Evolutionary conservation across 2,888 invertebrate species (phyloP), one percentile per base, ranked within the genome.

Genomic region (Drosophila eohydei): DNA sequence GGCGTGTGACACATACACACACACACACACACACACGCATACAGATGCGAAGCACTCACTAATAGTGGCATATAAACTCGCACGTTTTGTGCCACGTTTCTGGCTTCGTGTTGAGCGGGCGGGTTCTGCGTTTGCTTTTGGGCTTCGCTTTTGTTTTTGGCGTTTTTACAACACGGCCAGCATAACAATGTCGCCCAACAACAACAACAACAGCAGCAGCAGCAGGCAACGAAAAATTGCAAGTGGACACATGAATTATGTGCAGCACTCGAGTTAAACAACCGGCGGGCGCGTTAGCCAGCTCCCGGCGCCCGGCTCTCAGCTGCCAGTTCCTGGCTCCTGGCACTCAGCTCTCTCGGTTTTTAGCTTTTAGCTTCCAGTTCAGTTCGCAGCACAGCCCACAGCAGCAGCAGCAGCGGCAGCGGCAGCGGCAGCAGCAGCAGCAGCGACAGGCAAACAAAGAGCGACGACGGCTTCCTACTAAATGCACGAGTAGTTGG

Each of bases 211-310:
- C 44, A 71, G 38, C 44, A 58, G 4, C 58, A 62, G 34, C 16
- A 62, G 40, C 58, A 62, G 51, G 48, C 62, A 74, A 79, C 88
- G 87, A 89, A 87, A 85, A 89, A 89, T 89, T 84, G 88, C 86
- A 82, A 88, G 86, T 89, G 86, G 86, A 87, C 86, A 87, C 89
- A 87, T 87, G 88, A 87, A 89, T 87, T 89, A 89, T 87, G 89
- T 89, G 85, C 89, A 83, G 86, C 88, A 87, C 86, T 81, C 89
- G 82, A 89, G 88, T 87, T 84, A 89, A 85, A 87, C 84, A 87
- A 88, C 87, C 87, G 87, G 67, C 84, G 82, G 81, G 88, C 83
- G 71, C 71, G 72, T 65, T 66, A 66, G 64, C 81, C 72, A 50
- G 21, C 50, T 48, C 48, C 56, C 5, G 2, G n/a, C 26, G 14